Base-by-base conservation (phyloP, 2,888 invertebrate genomes). In the Pegoplata infirma region DNA sequence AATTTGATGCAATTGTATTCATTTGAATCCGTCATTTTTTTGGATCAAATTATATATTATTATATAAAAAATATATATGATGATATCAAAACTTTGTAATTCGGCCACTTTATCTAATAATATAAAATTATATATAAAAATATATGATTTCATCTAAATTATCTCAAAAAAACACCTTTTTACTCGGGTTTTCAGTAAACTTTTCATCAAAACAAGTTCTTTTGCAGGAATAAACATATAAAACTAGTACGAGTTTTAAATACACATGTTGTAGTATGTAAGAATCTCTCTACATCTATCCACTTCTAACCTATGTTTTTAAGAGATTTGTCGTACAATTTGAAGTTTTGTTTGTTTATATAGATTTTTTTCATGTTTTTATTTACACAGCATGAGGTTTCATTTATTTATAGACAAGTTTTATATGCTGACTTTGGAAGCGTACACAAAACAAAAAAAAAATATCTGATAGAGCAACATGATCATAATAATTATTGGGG, bases 371-470 rank as follows among this genome's bases (percentile, higher is more conserved):
- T 53, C n/a, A 58, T 78, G 17, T 78, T 46, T n/a, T n/a, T 73
- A 76, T 68, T 73, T 78, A 47, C 73, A 53, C 74, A 74, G 78
- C 69, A 74, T 64, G 78, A 61, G 74, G 58, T 32, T 40, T 64
- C 40, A n/a, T 59, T 78, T 73, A 77, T 77, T 78, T 73, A 69
- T 78, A 69, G 73, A 74, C 51, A 53, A 56, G 44, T 55, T 69
- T 32, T 47, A 3, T 10, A 21, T 40, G 46, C 5, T n/a, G 2
- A 61, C 8, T 10, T 8, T 14, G 10, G 2, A 21, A 23, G 19
- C 56, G 28, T n/a, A n/a, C n/a, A n/a, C n/a, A n/a, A n/a, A 46
- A 44, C n/a, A 32, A 28, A 40, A 44, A 49, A 68, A 23, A 28
- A 53, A 5, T 21, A 36, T 61, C 63, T 68, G 77, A 69, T 73